Evolutionary conservation across 1,140 invertebrate genomes (phyloP), one percentile per base, ranked within the genome.

Genomic region (Asobara japonica): DNA sequence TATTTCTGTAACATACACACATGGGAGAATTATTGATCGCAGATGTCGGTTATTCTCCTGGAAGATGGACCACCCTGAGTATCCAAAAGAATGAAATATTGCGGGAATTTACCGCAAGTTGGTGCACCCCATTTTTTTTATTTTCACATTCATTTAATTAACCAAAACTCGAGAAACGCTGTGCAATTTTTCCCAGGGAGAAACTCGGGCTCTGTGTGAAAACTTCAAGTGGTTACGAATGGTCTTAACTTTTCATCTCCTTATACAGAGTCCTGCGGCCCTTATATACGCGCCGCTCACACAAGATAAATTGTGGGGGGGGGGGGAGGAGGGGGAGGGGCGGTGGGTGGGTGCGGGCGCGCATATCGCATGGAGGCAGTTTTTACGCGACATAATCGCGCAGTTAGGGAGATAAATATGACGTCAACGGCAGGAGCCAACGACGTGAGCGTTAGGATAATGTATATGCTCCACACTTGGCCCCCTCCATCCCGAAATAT

Each of bases 401-500:
- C 76, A 82, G 82, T 83, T 83, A 79, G 77, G 78, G 79, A 82
- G 80, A 84, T 83, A 82, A 84, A 84, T 84, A 83, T 79, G 76
- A 83, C 76, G 81, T 82, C 82, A 82, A 79, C 73, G 74, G 71
- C 80, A 83, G 79, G 77, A 76, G 74, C 78, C 69, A 76, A 77
- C 70, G 76, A 77, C 64, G 76, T 67, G 64, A 41, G 79, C 76
- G 80, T 76, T 77, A 76, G 72, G 74, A 78, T 76, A 79, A 83
- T 78, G 70, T 80, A 80, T 80, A 76, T 77, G 71, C 66, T 71
- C 74, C 31, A 38, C 51, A 10, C 51, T 56, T 25, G 18, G 20
- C 11, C 51, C 51, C 51, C 10, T 25, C 45, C 20, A 11, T 11
- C 31, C 31, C 31, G 11, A 36, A 36, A 36, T n/a, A n/a, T n/a